These are phyloP conservation scores for Coenobita brevimanus DNA, from an alignment of 1,140 invertebrate species.

Conservation along the genomic window DNA sequence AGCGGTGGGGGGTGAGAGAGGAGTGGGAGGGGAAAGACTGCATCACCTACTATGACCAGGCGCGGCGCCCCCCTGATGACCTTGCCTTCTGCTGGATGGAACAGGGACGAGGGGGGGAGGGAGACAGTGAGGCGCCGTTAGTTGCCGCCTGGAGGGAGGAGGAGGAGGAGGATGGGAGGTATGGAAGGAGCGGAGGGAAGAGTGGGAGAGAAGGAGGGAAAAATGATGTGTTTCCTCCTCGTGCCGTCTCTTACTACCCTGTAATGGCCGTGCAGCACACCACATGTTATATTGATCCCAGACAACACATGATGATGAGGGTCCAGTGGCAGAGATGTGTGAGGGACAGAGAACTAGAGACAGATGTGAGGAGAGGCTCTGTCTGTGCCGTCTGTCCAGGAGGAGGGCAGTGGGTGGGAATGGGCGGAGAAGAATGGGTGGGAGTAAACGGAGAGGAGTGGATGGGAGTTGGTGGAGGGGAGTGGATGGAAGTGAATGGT, in stretches of 20 bases:
- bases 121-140: constrained; percentile 32
- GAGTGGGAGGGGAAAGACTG: background rate
- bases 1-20: background rate
- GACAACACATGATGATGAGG: no score
- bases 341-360: no score
- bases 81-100: background rate
- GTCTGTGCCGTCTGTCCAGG: background rate
- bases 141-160: constrained; percentile 17
- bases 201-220: background rate
- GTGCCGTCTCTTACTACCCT: background rate
- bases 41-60: background rate
- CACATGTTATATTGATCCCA: background rate
- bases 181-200: background rate
- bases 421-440: constrained; percentile 34
- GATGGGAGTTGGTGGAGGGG: no score
- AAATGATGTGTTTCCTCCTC: no score
- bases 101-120: background rate
- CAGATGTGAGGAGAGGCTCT: no score
- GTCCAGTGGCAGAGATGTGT: no score
- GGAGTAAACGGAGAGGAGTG: constrained; percentile 43
- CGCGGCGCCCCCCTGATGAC: background rate
- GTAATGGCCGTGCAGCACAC: background rate
- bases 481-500: constrained; percentile 19
- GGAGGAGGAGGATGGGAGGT: constrained; percentile 2
- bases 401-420: no score